Percentiles rank a stretch among this genome's conserved stretches.
phyloP scores from a whole-genome alignment of 2,113 vertebrate species.

The Coptodon rendalli region DNA sequence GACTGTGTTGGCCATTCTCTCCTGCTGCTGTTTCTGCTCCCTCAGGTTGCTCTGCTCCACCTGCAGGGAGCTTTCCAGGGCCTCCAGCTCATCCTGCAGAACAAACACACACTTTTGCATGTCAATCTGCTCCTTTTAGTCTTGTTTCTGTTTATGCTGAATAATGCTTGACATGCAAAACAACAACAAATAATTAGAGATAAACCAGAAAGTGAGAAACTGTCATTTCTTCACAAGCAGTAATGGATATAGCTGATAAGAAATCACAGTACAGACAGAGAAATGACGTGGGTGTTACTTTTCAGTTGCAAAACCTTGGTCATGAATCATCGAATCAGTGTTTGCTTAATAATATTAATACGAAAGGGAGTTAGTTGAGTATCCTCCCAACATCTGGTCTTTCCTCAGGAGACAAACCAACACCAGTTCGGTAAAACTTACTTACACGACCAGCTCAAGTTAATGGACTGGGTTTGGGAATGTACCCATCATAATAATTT shows the following conservation, averaged over 20 bases:
- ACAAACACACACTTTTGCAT: background rate
- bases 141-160: background rate
- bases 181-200: background rate
- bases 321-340: background rate
- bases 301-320: background rate
- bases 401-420: background rate
- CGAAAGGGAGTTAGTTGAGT: accelerated
- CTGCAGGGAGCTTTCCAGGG: conserved; percentile 80
- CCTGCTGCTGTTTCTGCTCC: conserved; percentile 86
- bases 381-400: background rate
- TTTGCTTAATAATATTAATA: background rate
- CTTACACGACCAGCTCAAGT: accelerated
- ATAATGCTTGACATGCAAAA: background rate
- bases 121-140: background rate
- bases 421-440: background rate
- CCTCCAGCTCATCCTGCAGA: conserved; percentile 82
- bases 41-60: conserved; percentile 78
- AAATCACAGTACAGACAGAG: background rate
- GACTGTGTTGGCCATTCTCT: conserved; percentile 85
- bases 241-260: background rate
- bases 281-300: background rate
- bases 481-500: background rate
- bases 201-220: background rate
- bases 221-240: background rate
- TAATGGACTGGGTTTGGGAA: background rate